Conservation (phyloP, 2,113 vertebrate genomes). For the Dipodomys ordii region DNA sequence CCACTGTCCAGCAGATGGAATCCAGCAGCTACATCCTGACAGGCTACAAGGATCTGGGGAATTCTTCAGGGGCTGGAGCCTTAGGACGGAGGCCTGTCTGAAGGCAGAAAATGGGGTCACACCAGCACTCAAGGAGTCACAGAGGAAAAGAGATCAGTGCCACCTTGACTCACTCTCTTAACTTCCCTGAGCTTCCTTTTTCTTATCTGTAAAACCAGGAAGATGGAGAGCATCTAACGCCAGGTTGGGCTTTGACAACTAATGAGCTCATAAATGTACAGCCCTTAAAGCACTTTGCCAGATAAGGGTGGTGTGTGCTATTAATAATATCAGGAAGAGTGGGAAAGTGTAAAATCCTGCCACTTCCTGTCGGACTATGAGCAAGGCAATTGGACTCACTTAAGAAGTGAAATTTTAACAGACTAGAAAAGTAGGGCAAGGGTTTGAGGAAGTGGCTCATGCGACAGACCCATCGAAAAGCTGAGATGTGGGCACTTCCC, state of each 20-base stretch:
- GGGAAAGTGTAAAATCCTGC: not conserved
- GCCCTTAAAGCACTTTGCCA: not conserved
- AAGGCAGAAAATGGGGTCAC: not conserved
- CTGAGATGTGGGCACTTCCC: not conserved
- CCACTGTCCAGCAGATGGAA: not conserved
- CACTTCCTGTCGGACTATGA: not conserved
- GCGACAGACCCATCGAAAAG: not conserved
- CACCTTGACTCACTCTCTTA: not conserved
- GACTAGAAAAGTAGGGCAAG: slow-evolving; percentile 33
- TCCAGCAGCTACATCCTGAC: not conserved
- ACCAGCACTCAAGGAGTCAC: not conserved
- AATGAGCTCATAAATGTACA: accelerated
- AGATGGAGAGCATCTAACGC: not conserved
- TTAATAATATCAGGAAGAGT: slow-evolving; percentile 26
- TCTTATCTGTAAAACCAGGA: not conserved
- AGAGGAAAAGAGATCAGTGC: not conserved
- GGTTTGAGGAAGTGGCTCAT: not conserved
- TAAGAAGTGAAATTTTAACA: not conserved
- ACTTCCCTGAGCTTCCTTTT: not conserved
- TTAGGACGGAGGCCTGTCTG: not conserved
- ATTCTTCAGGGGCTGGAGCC: not conserved
- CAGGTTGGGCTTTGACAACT: not conserved
- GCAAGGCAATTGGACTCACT: not conserved
- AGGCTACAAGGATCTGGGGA: not conserved
- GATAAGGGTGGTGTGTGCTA: not conserved